Percentiles rank a stretch among this genome's conserved stretches.
Evolutionary conservation across 2,888 invertebrate genomes (phyloP).

Genomic region (Meiosimyza decipiens): DNA sequence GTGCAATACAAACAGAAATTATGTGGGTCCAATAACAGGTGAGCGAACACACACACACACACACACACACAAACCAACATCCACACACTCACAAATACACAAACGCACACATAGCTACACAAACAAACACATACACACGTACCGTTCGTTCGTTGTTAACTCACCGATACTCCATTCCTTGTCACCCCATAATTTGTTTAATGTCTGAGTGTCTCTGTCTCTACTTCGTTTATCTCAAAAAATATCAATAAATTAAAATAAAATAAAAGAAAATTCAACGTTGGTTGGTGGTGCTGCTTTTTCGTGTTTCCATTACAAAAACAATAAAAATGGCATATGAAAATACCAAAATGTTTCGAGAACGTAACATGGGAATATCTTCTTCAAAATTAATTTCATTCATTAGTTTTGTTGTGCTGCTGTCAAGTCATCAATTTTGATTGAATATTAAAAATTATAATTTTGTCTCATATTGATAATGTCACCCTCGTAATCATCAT

Average conservation of each 20-base stretch:
- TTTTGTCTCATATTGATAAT: neutral
- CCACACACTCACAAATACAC: conserved; percentile 7
- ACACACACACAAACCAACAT: conserved; percentile 31
- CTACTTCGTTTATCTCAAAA: neutral
- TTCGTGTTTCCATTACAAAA: conserved; percentile 32
- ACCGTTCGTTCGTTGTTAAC: neutral
- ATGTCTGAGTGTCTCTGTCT: neutral
- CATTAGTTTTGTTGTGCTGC: too few species aligned
- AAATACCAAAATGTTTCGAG: conserved; percentile 15
- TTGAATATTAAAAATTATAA: neutral
- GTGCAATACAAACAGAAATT: conserved; percentile 74
- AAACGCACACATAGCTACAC: conserved; percentile 32
- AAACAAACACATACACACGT: conserved; percentile 21
- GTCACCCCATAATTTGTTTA: neutral
- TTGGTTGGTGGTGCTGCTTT: conserved; percentile 24
- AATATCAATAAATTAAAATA: neutral
- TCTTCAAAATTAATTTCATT: too few species aligned
- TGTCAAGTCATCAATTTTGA: neutral
- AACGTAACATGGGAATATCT: neutral
- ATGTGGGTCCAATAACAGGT: conserved; percentile 63
- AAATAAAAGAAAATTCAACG: conserved; percentile 13
- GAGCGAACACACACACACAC: conserved; percentile 51
- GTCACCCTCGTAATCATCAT: neutral
- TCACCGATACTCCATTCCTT: conserved; percentile 20
- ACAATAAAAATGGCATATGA: neutral